Base-by-base conservation (phyloP, 2,888 invertebrate species). In the Metacarcinus magister region DNA sequence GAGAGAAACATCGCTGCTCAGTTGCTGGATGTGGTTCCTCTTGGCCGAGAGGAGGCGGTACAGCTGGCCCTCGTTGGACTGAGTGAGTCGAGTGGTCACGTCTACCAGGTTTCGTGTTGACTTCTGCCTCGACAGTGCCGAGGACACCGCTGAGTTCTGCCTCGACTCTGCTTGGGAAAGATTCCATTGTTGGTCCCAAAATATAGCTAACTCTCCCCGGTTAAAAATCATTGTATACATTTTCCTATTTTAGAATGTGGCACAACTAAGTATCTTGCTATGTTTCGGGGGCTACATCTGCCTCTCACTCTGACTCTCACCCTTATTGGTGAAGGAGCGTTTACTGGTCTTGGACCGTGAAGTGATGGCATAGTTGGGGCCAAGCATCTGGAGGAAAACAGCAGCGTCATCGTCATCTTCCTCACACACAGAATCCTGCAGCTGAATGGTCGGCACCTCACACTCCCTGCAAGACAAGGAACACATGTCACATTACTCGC, bases 11-110 rank as follows among this genome's bases (percentile, higher is more conserved):
- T 97, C 97, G 75, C 92, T 96, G 95, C 94, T 95, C 43, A 97
- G 96, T 32, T 96, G 94, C 92, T 97, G 96, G 23, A 97, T 96
- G 96, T 97, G 97, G 94, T 97, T 97, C 93, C 97, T 94, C 87
- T 97, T 97, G 94, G 97, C 97, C 8, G 97, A 97, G 39, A 96
- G 95, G 44, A 97, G 97, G 44, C 97, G 95, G 93, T 95, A 96
- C 48, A 97, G 95, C 89, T 97, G 97, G 1, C 96, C 96, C 43
- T 96, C 94, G 46, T 93, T 95, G 46, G 90, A 93, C 60, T 91
- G 87, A 23, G 95, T 92, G 44, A 96, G 94, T 48, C 95, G 92
- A n/a, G 92, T 95, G n/a, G 96, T 94, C 75, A 95, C 94, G 32
- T 96, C 96, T 32, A 97, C 96, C 91, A 97, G 87, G n/a, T 96